phyloP scores from a whole-genome alignment of 2,797 vertebrate genomes.

The Siniperca undulata region DNA sequence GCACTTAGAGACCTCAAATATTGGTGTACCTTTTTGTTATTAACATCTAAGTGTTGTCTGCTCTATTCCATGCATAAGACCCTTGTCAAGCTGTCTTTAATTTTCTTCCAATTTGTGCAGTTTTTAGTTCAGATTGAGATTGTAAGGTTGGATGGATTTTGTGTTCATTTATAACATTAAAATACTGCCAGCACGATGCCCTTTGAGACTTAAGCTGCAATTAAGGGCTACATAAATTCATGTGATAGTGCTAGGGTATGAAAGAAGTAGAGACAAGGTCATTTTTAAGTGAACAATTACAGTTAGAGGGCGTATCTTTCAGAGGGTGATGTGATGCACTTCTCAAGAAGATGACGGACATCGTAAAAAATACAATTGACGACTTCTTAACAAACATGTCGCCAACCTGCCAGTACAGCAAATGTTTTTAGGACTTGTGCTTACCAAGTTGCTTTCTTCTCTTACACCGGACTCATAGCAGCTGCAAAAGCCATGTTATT shows the following conservation, averaged over 20 bases:
- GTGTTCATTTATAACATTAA: not conserved
- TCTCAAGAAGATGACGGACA: not conserved
- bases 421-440: not conserved
- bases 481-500: not conserved
- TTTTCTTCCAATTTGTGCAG: not conserved
- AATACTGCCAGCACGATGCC: not conserved
- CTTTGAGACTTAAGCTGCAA: not conserved
- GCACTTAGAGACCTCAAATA: not conserved
- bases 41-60: not conserved
- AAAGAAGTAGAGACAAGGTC: not conserved
- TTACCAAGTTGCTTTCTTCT: not conserved
- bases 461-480: not conserved
- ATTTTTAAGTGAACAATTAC: constrained; percentile 14
- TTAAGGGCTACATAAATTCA: constrained; percentile 1
- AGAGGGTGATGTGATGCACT: not conserved
- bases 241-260: not conserved
- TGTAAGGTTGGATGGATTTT: not conserved
- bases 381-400: not conserved
- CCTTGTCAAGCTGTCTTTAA: not conserved
- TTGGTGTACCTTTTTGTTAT: not conserved
- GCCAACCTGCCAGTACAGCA: too few species aligned
- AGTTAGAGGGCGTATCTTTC: not conserved
- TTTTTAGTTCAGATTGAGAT: not conserved
- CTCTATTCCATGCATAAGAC: not conserved
- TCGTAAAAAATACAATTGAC: not conserved